Evolutionary conservation across 2,113 vertebrate genomes (phyloP), one percentile per base, ranked within the genome.

Genomic region (Corydoras maculifer): DNA sequence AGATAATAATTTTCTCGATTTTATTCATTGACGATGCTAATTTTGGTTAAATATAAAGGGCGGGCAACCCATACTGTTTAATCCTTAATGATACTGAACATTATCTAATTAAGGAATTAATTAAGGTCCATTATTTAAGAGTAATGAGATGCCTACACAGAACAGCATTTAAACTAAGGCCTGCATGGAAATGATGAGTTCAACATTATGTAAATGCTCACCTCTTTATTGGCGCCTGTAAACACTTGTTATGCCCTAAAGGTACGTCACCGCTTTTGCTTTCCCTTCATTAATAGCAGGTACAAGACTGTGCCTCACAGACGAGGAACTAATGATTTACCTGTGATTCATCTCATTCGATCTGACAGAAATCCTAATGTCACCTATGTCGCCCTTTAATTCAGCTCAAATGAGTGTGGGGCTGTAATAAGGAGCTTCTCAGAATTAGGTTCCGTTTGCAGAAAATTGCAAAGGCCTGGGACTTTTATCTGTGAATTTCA

Each of bases 401-500:
- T 94, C 93, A 95, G 97, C 91, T 92, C 93, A 95, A 98, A 97
- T 96, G 93, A 96, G 92, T 85, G 35, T 90, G 88, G 90, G 85
- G 87, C 88, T 88, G 91, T 95, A 96, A 99, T 97, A 99, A 97
- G 94, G 94, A 95, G 94, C 92, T 95, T 94, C 93, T 70, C 92
- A 92, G 93, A 98, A 98, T 99, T 98, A 98, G 93, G 94, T 98
- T 95, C 92, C 92, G 90, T 94, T 96, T 92, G 93, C 93, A 94
- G 94, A 97, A 99, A 98, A 98, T 98, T 95, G 94, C 92, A 83
- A 91, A 89, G 88, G 89, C 84, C 86, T 85, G 85, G 90, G 91
- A 96, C 93, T 95, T 99, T 97, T 98, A 98, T 98, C 95, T 98
- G 93, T 92, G 92, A 96, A 94, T 95, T 97, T 95, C 93, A 96